A percentile compares a stretch with the other conserved stretches of the same genome.
Evolutionary conservation across 2,113 vertebrate species (phyloP).

Genomic region (Engystomops pustulosus): DNA sequence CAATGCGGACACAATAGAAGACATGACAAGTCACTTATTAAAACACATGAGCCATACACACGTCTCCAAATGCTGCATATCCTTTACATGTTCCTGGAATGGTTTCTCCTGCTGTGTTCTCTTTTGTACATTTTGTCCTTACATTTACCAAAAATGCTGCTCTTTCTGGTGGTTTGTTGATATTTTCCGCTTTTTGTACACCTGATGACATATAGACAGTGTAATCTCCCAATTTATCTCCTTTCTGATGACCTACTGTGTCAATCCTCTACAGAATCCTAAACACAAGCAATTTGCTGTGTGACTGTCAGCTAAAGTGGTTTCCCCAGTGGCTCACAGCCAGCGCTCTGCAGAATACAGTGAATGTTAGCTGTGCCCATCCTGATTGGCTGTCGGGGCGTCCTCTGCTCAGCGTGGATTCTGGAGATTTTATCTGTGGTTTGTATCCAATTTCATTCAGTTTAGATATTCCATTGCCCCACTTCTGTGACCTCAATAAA

Average conservation of each 20-base stretch:
- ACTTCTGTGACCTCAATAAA: too few relatives aligned
- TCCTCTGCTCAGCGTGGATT: constrained; percentile 75
- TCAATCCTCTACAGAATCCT: constrained; percentile 70
- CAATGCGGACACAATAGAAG: too few relatives aligned
- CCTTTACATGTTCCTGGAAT: background rate
- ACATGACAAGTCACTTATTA: too few relatives aligned
- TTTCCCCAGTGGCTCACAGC: constrained; percentile 75
- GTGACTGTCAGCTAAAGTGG: constrained; percentile 83
- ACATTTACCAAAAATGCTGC: too few relatives aligned
- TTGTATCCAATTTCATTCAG: constrained; percentile 62
- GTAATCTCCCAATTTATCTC: background rate
- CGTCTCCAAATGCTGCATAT: background rate
- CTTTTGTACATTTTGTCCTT: background rate
- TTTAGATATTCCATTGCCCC: background rate
- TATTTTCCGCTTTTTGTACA: background rate
- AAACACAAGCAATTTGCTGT: constrained; percentile 80
- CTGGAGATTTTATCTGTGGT: constrained; percentile 80
- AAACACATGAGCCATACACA: background rate
- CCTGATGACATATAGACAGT: background rate
- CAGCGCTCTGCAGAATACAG: constrained; percentile 68
- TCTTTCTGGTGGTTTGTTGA: too few relatives aligned
- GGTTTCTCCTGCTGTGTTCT: background rate
- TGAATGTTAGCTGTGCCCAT: constrained; percentile 76
- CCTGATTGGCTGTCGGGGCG: constrained; percentile 77
- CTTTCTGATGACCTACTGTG: constrained; percentile 15